Conservation (phyloP, 64 coral and sea anemone genomes). For the Orbicella faveolata region DNA sequence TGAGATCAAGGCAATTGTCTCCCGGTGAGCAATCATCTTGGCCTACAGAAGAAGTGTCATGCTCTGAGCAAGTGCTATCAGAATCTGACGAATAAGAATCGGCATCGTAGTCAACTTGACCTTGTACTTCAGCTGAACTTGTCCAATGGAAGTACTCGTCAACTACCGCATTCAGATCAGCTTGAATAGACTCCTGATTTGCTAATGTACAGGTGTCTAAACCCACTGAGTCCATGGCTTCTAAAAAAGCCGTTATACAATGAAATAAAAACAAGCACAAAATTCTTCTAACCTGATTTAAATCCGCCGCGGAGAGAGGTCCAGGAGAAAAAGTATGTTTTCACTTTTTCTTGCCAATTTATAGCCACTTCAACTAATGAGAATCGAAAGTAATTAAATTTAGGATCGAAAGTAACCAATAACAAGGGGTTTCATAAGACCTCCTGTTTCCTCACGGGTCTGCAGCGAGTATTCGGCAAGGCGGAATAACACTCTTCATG, state of each 20-base stretch:
- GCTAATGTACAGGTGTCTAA: constrained; percentile 36
- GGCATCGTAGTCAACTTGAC: constrained; percentile 8
- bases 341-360: no score
- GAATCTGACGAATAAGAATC: constrained; percentile 9
- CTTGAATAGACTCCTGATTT: constrained; percentile 34
- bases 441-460: neutral
- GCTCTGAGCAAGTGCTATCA: constrained; percentile 8
- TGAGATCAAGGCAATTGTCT: constrained; percentile 5
- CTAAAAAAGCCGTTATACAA: constrained; percentile 24
- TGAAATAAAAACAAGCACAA: neutral
- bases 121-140: constrained; percentile 13
- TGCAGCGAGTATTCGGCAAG: no score
- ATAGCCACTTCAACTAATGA: no score
- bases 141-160: constrained; percentile 40
- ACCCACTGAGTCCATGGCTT: constrained; percentile 20
- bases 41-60: constrained; percentile 6
- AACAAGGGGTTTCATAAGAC: neutral
- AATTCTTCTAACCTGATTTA: neutral
- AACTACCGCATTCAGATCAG: constrained; percentile 25
- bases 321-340: neutral
- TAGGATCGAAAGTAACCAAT: neutral
- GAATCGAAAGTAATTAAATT: no score
- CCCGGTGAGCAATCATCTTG: neutral
- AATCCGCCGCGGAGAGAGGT: neutral
- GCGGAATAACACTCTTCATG: no score